These are phyloP conservation scores for Hirudo medicinalis DNA, from an alignment of 1,140 invertebrate species.

Conservation along the genomic window DNA sequence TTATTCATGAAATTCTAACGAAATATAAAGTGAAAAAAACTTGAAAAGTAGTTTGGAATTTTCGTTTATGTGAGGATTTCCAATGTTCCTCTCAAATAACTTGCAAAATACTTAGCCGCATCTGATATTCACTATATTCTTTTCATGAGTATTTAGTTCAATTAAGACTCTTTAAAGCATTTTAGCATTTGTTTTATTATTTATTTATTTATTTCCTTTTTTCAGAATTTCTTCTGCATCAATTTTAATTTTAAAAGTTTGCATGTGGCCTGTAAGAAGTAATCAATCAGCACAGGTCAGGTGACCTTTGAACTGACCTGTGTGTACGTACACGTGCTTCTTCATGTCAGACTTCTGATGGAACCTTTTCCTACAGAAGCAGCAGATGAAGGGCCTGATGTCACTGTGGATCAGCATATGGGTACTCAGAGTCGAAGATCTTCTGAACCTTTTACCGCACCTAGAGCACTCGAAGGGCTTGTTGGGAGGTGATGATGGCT, in stretches of 20 bases:
- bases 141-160: too few species aligned
- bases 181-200: too few species aligned
- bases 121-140: too few species aligned
- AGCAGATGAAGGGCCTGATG: constrained; percentile 44
- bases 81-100: too few species aligned
- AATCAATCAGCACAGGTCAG: neutral
- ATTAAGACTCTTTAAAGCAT: too few species aligned
- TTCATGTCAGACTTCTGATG: constrained; percentile 97
- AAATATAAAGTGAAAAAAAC: too few species aligned
- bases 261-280: neutral
- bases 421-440: constrained; percentile 84
- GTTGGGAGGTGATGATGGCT: constrained; percentile 76
- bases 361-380: constrained; percentile 72
- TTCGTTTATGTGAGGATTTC: too few species aligned
- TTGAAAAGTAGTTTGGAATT: too few species aligned
- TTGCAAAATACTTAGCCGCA: too few species aligned
- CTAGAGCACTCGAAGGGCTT: constrained; percentile 60
- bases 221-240: too few species aligned
- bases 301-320: constrained; percentile 53
- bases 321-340: constrained; percentile 93
- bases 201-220: too few species aligned
- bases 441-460: constrained; percentile 88
- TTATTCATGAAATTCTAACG: too few species aligned
- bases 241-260: neutral
- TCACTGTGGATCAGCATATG: constrained; percentile 91